Evolutionary conservation across 2,113 vertebrate genomes (phyloP), one percentile per base, ranked within the genome.

Genomic region (Xiphias gladius): DNA sequence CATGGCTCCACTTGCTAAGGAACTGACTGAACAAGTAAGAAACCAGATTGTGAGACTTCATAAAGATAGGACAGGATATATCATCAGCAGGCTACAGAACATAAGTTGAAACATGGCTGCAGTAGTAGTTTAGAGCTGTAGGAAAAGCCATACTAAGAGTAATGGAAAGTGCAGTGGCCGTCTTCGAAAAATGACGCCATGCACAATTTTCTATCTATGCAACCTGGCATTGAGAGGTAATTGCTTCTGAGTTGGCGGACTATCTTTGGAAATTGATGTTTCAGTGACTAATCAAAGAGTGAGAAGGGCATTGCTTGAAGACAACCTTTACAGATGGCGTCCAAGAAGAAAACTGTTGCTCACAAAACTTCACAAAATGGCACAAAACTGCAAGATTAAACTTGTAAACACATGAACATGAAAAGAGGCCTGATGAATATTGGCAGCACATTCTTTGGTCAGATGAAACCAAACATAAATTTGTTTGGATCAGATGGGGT

Each of bases 401-500:
- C 39, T 73, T 73, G 61, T n/a, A n/a, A n/a, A 55, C 71, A 55
- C 61, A 61, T 32, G 71, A 73, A 58, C 35, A 30, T 43, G 70
- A 72, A 58, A 28, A 24, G 30, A 73, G 5, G 70, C 37, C 37
- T 59, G 70, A 46, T 46, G 71, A 59, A 73, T 46, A 59, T n/a
- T 73, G 71, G 71, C 71, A 61, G 55, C 26, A 13, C 35, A 7
- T 28, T 58, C 26, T 58, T 17, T 58, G 55, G 55, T 58, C 55
- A 59, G 37, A 41, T 58, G 54, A 58, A 72, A 72, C 70, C 70
- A 43, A 70, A 72, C n/a, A 58, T 72, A 72, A 12, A 41, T 72
- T 72, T 24, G n/a, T 57, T 57, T 24, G 2, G 54, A 61, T 72
- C 71, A 73, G 71, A 59, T 46, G 55, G 71, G 17, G 55, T 73